Percentiles rank a stretch among this genome's conserved stretches.
Conservation (phyloP, 1,140 invertebrate species). For the Trypoxylus dichotomus region DNA sequence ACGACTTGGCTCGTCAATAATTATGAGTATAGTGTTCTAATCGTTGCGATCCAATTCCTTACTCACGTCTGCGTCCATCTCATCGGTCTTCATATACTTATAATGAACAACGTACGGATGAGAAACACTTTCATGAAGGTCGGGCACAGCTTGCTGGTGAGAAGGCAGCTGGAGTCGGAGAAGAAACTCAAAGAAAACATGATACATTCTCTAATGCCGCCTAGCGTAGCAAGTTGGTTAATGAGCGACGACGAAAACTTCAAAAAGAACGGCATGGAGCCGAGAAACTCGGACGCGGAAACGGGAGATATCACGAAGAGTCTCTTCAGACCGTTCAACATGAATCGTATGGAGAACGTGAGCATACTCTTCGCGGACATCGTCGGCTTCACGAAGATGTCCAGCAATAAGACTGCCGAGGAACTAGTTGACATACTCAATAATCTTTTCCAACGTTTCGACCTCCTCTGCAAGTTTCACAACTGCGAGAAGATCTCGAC, state of each 20-base stretch:
- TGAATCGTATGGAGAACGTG: constrained; percentile 94
- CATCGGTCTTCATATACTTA: constrained; percentile 88
- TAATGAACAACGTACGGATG: constrained; percentile 91
- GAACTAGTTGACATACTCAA: constrained; percentile 88
- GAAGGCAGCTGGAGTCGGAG: constrained; percentile 87
- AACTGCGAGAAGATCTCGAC: constrained; percentile 94
- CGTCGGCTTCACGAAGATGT: constrained; percentile 97
- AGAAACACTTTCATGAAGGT: constrained; percentile 96
- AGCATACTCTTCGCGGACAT: constrained; percentile 99
- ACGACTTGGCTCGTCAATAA: constrained; percentile 57
- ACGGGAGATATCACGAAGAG: constrained; percentile 72
- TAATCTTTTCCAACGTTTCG: constrained; percentile 95
- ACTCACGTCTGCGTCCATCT: constrained; percentile 89
- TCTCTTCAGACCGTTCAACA: constrained; percentile 90
- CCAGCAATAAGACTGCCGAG: constrained; percentile 91
- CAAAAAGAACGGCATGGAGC: constrained; percentile 44
- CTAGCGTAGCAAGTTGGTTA: constrained; percentile 84
- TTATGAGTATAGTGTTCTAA: constrained; percentile 53
- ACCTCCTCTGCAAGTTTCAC: constrained; percentile 78
- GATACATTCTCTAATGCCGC: constrained; percentile 97
- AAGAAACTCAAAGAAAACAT: constrained; percentile 95
- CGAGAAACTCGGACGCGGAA: constrained; percentile 58
- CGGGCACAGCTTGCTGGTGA: constrained; percentile 85
- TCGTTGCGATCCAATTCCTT: constrained; percentile 68
- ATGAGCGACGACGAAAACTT: constrained; percentile 58